Base-by-base conservation (phyloP, 2,113 vertebrate species). In the Gobio gobio region DNA sequence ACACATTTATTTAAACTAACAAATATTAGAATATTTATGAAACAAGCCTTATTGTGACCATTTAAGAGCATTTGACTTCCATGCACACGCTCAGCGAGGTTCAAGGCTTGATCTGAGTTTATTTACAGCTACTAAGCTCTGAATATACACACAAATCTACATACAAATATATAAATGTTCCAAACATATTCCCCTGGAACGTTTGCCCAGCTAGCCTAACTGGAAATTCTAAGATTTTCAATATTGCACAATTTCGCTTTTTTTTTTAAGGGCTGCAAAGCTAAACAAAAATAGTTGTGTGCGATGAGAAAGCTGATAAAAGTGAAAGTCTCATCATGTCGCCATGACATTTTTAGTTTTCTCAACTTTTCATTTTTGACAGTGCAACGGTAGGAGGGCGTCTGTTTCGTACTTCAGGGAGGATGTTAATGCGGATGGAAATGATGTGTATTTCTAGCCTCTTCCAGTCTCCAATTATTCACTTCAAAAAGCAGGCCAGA, bases 401-500 rank as follows among this genome's bases (percentile, higher is more conserved):
- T 58, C 26, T 68, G 20, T 36, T 78, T 51, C 2, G 10, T 85
- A 66, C 77, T 61, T 54, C 10, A 51, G 64, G 45, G 66, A 36
- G 63, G 26, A 82, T 87, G 78, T 80, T 81, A 85, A 82, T 77
- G 78, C 66, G 29, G 54, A 78, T 85, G 78, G 72, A 64, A 78
- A 72, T 73, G 16, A 70, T 59, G 74, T 66, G 61, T 66, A 66
- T 83, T 83, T 83, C 45, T 47, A 66, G 56, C 40, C 5, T 64
- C 33, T 75, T 45, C 51, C 18, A 10, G n/a, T 58, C 79, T 56
- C 81, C 54, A 74, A 85, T 82, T 85, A 82, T 73, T 87, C 83
- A 83, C 74, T 70, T 88, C 84, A 86, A 77, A 40, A 88, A 85
- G 81, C 56, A 72, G 78, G 83, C 58, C 84, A 86, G 84, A 83